These are phyloP conservation scores for Lasioglossum baleicum DNA, from an alignment of 1,140 invertebrate species.

Conservation along the genomic window DNA sequence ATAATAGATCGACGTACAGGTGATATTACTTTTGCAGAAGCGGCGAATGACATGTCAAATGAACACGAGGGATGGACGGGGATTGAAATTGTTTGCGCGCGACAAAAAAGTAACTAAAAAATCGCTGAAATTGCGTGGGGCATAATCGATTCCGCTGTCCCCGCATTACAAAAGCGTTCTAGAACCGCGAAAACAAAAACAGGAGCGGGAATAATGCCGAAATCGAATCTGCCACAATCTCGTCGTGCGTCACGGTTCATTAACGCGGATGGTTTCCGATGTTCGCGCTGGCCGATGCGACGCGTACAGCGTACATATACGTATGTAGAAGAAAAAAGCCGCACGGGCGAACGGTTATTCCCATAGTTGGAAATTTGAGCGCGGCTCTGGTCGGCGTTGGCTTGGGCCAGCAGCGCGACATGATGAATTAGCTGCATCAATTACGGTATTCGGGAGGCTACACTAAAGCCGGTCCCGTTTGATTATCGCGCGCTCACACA, in stretches of 20 bases:
- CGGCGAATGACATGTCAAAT: no score
- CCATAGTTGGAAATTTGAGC: not conserved
- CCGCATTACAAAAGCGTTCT: no score
- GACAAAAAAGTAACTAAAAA: no score
- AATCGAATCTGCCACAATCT: not conserved
- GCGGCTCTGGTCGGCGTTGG: no score
- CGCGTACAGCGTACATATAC: not conserved
- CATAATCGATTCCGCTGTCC: no score
- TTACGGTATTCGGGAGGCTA: conserved; percentile 6
- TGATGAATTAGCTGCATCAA: conserved; percentile 44
- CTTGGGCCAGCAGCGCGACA: not conserved
- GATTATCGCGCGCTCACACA: conserved; percentile 36
- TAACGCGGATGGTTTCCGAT: not conserved
- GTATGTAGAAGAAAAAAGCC: conserved; percentile 3
- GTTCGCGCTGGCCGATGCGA: not conserved
- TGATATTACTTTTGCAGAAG: no score
- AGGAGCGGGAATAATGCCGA: no score
- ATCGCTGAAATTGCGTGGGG: no score
- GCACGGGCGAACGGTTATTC: conserved; percentile 5
- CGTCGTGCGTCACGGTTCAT: not conserved
- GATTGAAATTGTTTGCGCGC: no score
- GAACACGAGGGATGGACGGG: no score
- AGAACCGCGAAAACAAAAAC: no score
- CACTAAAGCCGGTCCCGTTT: conserved; percentile 9
- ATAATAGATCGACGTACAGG: no score